Percentiles rank a stretch among this genome's conserved stretches.
phyloP scores from a whole-genome alignment of 2,113 vertebrate genomes.

The Oncorhynchus mykiss region DNA sequence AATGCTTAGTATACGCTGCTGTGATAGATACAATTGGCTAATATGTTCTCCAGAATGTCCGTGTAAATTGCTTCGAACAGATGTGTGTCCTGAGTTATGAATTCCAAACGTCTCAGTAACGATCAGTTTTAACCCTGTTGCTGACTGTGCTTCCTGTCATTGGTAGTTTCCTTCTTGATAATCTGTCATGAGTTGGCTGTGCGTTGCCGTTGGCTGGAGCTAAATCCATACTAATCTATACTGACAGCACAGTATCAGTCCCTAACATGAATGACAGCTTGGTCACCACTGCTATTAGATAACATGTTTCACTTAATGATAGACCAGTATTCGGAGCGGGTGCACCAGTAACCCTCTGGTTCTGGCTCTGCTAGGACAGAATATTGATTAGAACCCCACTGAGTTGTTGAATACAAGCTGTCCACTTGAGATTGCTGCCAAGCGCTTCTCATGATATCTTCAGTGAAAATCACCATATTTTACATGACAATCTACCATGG shows the following conservation, averaged over 20 bases:
- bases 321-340: not conserved
- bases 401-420: not conserved
- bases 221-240: conserved; percentile 53
- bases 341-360: conserved; percentile 7
- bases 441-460: not conserved
- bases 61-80: not conserved
- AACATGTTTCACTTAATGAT: conserved; percentile 45
- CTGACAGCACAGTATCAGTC: conserved; percentile 26
- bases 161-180: conserved; percentile 29
- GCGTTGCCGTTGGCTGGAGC: conserved; percentile 21
- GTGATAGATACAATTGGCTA: no score
- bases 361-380: not conserved
- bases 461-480: not conserved
- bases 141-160: not conserved
- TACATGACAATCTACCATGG: no score
- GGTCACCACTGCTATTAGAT: conserved; percentile 54
- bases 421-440: not conserved
- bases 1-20: not conserved
- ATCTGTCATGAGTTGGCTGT: conserved; percentile 36
- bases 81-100: not conserved
- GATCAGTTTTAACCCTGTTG: conserved; percentile 5
- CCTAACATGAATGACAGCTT: conserved; percentile 49
- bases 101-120: not conserved
- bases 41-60: not conserved
- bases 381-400: not conserved